These are phyloP conservation scores for Pseudois nayaur DNA, from an alignment of 2,113 vertebrate species.

Conservation along the genomic window DNA sequence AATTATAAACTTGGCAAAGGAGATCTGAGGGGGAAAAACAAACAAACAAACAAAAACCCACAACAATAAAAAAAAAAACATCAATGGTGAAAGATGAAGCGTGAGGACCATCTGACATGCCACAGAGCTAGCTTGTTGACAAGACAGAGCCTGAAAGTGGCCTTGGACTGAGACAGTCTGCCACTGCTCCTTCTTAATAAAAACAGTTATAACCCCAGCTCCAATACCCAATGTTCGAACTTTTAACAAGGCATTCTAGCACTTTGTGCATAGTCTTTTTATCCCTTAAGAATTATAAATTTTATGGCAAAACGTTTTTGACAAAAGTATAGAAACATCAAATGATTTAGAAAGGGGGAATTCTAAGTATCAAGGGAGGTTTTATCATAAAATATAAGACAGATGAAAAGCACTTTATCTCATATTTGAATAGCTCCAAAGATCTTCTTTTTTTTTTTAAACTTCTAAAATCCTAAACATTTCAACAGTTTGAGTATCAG, in stretches of 20 bases:
- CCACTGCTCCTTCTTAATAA: neutral
- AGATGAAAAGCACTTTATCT: neutral
- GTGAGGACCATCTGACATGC: neutral
- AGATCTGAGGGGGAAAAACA: neutral
- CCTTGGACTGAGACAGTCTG: neutral
- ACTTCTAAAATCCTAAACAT: neutral
- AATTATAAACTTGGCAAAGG: neutral
- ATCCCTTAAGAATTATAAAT: neutral
- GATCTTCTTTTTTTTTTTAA: neutral
- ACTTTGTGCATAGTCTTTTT: neutral
- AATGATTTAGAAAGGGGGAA: neutral
- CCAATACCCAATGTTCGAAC: too few relatives aligned
- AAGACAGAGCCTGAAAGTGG: neutral
- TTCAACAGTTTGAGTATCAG: neutral
- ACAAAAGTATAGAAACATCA: neutral
- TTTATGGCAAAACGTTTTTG: neutral
- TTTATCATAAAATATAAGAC: neutral
- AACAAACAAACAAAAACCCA: neutral
- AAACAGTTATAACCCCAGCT: neutral
- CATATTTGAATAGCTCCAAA: neutral
- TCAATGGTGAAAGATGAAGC: neutral
- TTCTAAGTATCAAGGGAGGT: neutral
- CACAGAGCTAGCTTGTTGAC: neutral
- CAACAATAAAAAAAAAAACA: neutral
- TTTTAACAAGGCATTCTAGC: neutral